Evolutionary conservation across 2,113 vertebrate species (phyloP), one percentile per base, ranked within the genome.

Genomic region (Ceyx margarethae): DNA sequence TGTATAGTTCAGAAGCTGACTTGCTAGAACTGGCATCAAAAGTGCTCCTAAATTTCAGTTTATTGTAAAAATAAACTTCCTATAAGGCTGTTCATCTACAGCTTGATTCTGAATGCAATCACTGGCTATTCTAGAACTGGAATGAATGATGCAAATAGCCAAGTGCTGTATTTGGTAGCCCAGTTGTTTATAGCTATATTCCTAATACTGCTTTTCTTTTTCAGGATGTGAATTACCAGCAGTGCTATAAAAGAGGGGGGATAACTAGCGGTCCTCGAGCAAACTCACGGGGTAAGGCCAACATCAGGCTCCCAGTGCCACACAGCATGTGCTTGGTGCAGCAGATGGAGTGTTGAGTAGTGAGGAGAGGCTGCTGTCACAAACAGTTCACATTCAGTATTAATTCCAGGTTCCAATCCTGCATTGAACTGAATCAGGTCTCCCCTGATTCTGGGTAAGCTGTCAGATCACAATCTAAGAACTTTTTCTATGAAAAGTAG

Each of bases 181-280:
- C 15, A 23, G 7, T 17, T 72, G 35, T 69, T 40, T 45, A 62
- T 3, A 71, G 13, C 31, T 3, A 7, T 90, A 13, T 81, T 82
- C 3, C 18, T 60, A 76, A 46, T 62, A 14, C 28, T 78, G 84
- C 15, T 94, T 10, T 94, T 85, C 11, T 72, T 76, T 57, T 92
- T 58, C 89, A 99, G 99, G 99, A 99, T 71, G 91, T 97, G 40
- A 98, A 97, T 89, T 98, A 98, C 91, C 98, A 98, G 77, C 98
- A 98, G 37, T 95, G 96, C 91, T 98, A 98, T 81, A 98, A 98
- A 87, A 95, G 97, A 96, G 97, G 97, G 71, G 97, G 97, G 28
- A 92, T 95, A 76, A 89, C 95, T 80, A 91, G 95, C 91, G 98
- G 97, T 86, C 97, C 97, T 71, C 97, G 98, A 79, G 94, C 97